Base-by-base conservation (phyloP, 2,113 vertebrate genomes). In the Mungos mungo region DNA sequence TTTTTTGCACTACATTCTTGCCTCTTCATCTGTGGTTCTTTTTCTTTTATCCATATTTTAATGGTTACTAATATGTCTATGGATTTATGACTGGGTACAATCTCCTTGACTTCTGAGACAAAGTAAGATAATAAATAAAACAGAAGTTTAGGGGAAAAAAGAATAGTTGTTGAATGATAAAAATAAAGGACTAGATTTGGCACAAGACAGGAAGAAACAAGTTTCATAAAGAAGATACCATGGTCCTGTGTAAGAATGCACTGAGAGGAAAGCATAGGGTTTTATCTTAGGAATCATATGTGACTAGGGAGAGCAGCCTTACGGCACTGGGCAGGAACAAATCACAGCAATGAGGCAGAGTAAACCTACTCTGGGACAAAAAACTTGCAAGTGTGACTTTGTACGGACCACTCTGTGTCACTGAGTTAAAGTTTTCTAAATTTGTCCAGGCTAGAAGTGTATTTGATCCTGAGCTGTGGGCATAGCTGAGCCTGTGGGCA, bases 391-490 rank as follows among this genome's bases (percentile, higher is more conserved):
- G 35, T 33, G 3, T 88, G 35, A 72, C 50, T 85, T 92, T 86
- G 71, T 63, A 69, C 79, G 69, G 82, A 82, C 89, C 88, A 71
- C 74, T 65, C 10, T 50, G 35, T 85, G 54, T 5, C 86, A 93
- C 9, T 79, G 87, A 97, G 92, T 87, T 83, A 69, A 87, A 25
- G 79, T 35, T 90, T 97, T 95, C 87, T 97, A 96, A 97, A 97
- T 96, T 86, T 96, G 60, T 95, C 79, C 83, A 69, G n/a, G 87
- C 79, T 89, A 79, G 68, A 83, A 95, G n/a, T 29, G n/a, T 65
- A 14, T 92, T 98, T 97, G 92, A 98, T 97, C 87, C 69, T 92
- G 54, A 87, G 96, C 94, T 93, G 52, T 69, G 13, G 68, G 47
- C 13, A 87, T 47, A 95, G 18, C 68, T 89, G 45, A 96, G 63